These are phyloP conservation scores for Napeogenes sylphis DNA, from an alignment of 2,888 invertebrate genomes.

Conservation along the genomic window DNA sequence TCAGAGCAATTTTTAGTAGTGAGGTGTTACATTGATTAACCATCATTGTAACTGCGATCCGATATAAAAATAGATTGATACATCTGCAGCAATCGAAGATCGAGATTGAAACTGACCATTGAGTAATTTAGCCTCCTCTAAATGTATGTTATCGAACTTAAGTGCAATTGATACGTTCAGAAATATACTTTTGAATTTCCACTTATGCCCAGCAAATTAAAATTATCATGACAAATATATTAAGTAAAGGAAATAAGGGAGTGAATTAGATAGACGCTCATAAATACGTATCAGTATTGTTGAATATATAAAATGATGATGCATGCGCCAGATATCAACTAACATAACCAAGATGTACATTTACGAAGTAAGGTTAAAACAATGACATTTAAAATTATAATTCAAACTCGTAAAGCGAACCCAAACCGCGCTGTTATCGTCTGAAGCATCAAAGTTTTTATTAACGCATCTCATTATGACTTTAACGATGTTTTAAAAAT, in stretches of 20 bases:
- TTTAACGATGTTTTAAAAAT: constrained; percentile 11
- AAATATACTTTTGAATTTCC: background rate
- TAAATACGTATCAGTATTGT: constrained; percentile 25
- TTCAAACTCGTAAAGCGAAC: constrained; percentile 30
- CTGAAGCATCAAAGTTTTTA: constrained; percentile 28
- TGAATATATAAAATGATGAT: constrained; percentile 27
- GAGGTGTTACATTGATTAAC: constrained; percentile 22
- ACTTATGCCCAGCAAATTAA: too few species aligned
- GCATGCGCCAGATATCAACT: constrained; percentile 35
- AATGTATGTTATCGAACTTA: too few species aligned
- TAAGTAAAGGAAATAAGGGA: constrained; percentile 1
- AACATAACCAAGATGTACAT: constrained; percentile 42
- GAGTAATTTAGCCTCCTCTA: too few species aligned
- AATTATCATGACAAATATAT: too few species aligned
- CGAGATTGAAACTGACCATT: too few species aligned
- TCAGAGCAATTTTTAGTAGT: constrained; percentile 23
- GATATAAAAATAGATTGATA: constrained; percentile 5
- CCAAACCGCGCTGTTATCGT: constrained; percentile 29
- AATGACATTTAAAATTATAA: constrained; percentile 56
- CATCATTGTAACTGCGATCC: constrained; percentile 15
- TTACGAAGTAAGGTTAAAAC: constrained; percentile 44
- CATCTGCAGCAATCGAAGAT: background rate
- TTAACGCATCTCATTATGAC: constrained; percentile 22
- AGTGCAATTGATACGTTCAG: too few species aligned
- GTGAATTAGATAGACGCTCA: constrained; percentile 20